Evolutionary conservation across 2,888 invertebrate genomes (phyloP).

Genomic region (Malacosoma neustria): DNA sequence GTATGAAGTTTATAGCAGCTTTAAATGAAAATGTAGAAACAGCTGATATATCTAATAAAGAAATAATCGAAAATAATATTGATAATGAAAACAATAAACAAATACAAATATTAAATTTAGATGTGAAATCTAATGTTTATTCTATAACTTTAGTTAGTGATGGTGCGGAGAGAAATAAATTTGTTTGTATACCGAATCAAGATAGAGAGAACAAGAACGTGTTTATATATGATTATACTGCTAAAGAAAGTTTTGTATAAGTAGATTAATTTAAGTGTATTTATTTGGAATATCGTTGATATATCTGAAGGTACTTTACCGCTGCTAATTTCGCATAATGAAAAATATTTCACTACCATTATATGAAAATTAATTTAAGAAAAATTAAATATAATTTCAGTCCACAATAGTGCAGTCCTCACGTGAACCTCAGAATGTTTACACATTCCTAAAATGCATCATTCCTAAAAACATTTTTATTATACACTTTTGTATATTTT

Average conservation of each 20-base stretch:
- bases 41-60: constrained; percentile 23
- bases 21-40: constrained; percentile 35
- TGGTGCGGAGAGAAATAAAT: constrained; percentile 54
- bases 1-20: constrained; percentile 62
- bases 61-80: constrained; percentile 23
- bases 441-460: no score
- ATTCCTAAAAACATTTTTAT: no score
- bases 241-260: constrained; percentile 67
- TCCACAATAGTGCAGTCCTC: no score
- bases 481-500: no score
- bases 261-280: no score
- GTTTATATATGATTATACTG: constrained; percentile 69
- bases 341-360: no score
- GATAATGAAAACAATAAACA: constrained; percentile 64
- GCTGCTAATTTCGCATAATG: no score
- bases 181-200: constrained; percentile 58
- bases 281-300: no score
- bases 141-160: constrained; percentile 65
- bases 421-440: no score
- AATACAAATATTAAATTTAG: constrained; percentile 69
- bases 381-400: no score
- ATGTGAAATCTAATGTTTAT: constrained; percentile 67
- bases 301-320: no score
- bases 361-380: no score
- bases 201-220: constrained; percentile 56